A percentile compares a stretch with the other conserved stretches of the same genome.
These are phyloP conservation scores for Cryptocephalus moraei DNA, from an alignment of 2,888 invertebrate genomes.

Conservation along the genomic window DNA sequence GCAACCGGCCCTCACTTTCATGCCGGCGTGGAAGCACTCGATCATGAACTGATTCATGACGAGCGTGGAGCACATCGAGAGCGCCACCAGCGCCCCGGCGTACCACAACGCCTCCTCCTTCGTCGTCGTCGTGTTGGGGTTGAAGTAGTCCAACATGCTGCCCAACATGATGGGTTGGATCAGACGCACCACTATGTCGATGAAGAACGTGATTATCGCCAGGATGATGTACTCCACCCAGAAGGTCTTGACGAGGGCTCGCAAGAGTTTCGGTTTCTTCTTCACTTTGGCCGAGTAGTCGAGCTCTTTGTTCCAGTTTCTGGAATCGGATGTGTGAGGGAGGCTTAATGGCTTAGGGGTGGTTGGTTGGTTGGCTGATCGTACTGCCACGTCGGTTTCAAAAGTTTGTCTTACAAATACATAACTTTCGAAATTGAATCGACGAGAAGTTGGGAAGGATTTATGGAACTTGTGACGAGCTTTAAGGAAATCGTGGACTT, in stretches of 20 bases:
- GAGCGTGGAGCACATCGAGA: constrained; percentile 2
- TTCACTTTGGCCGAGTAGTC: constrained; percentile 44
- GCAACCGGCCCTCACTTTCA: constrained; percentile 70
- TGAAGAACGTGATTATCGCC: constrained; percentile 49
- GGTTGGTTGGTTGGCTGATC: too few relatives aligned
- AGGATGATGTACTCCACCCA: constrained; percentile 50
- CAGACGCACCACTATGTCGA: constrained; percentile 45
- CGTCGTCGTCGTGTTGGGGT: constrained; percentile 4
- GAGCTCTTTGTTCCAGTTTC: constrained; percentile 57
- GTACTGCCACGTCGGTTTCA: too few relatives aligned
- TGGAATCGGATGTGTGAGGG: constrained; percentile 28
- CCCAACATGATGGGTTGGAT: constrained; percentile 55
- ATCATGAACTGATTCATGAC: constrained; percentile 8
- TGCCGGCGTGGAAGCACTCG: constrained; percentile 56
- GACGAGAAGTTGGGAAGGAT: too few relatives aligned
- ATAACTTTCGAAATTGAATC: too few relatives aligned
- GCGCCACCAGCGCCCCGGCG: constrained; percentile 3
- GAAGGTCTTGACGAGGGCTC: constrained; percentile 54
- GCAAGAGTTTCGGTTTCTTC: constrained; percentile 51
- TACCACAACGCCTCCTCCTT: constrained; percentile 7
- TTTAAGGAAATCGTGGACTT: too few relatives aligned
- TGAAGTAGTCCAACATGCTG: constrained; percentile 39
- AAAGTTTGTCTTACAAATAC: too few relatives aligned
- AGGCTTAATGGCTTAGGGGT: too few relatives aligned
- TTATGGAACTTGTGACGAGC: too few relatives aligned